These are phyloP conservation scores for Dendroctonus ponderosae DNA, from an alignment of 1,140 invertebrate species.

Conservation along the genomic window DNA sequence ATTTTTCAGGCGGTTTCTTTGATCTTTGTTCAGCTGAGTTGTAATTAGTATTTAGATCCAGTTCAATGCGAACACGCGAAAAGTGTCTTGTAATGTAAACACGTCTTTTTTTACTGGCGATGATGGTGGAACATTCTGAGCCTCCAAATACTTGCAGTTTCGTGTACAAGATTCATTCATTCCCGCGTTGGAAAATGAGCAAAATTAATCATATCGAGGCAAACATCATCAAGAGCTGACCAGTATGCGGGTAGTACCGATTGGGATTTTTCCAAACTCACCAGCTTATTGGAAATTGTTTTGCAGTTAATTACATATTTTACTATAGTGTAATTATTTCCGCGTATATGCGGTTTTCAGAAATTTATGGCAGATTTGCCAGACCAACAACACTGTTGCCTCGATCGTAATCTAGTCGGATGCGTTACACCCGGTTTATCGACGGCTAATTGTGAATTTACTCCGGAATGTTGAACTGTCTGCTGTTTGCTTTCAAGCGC, in stretches of 20 bases:
- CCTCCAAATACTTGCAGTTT: too few species aligned
- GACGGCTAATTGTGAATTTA: slow-evolving; percentile 15
- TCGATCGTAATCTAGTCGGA: slow-evolving; percentile 20
- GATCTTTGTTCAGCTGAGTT: slow-evolving; percentile 4
- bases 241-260: slow-evolving; percentile 23
- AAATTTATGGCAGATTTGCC: slow-evolving; percentile 27
- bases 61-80: too few species aligned
- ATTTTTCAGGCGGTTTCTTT: slow-evolving; percentile 12
- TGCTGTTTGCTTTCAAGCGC: not conserved
- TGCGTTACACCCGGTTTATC: slow-evolving; percentile 5
- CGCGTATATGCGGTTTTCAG: slow-evolving; percentile 24
- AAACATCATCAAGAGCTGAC: too few species aligned
- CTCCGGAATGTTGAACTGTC: slow-evolving; percentile 7
- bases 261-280: slow-evolving; percentile 8
- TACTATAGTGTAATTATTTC: slow-evolving; percentile 32
- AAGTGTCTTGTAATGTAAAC: too few species aligned
- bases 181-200: too few species aligned
- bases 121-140: too few species aligned
- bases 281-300: slow-evolving; percentile 27
- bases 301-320: slow-evolving; percentile 34
- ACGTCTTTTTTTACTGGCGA: too few species aligned
- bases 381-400: slow-evolving; percentile 18
- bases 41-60: slow-evolving; percentile 5
- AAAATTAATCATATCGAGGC: too few species aligned
- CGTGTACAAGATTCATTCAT: too few species aligned